Percentiles rank a stretch among this genome's conserved stretches.
Evolutionary conservation across 2,888 invertebrate species (phyloP).

Genomic region (Acheta domesticus): DNA sequence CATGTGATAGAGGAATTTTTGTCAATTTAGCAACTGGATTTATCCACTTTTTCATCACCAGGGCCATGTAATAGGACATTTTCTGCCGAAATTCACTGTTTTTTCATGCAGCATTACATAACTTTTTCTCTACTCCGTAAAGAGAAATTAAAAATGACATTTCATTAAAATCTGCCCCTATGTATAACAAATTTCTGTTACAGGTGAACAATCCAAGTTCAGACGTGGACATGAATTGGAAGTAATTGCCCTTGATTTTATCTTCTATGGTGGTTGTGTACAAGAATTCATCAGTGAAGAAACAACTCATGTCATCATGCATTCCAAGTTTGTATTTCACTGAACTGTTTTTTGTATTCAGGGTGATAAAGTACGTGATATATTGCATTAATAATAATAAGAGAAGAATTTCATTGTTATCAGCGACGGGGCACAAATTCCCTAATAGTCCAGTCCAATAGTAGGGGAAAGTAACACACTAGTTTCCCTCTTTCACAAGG

Average conservation of each 20-base stretch:
- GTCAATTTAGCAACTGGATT: too few relatives aligned
- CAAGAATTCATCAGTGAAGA: slow-evolving; percentile 41
- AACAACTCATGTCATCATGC: slow-evolving; percentile 46
- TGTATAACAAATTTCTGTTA: background rate
- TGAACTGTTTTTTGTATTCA: background rate
- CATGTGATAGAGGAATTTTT: too few relatives aligned
- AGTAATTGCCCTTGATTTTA: slow-evolving; percentile 44
- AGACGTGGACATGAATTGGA: slow-evolving; percentile 40
- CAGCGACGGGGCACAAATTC: background rate
- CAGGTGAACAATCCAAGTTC: slow-evolving; percentile 33
- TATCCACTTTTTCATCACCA: too few relatives aligned
- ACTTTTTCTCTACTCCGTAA: too few relatives aligned
- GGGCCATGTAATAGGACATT: too few relatives aligned
- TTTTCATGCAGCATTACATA: too few relatives aligned
- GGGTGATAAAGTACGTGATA: background rate
- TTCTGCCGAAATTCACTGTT: too few relatives aligned
- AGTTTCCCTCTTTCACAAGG: too few relatives aligned
- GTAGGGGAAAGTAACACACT: too few relatives aligned
- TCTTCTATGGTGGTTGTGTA: slow-evolving; percentile 47
- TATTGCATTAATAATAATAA: background rate
- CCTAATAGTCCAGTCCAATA: too few relatives aligned
- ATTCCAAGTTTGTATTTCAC: slow-evolving; percentile 32
- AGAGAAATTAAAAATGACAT: too few relatives aligned
- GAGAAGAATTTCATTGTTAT: background rate
- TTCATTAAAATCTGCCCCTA: too few relatives aligned